Base-by-base conservation (phyloP, 2,113 vertebrate species). In the Poicephalus meyeri region DNA sequence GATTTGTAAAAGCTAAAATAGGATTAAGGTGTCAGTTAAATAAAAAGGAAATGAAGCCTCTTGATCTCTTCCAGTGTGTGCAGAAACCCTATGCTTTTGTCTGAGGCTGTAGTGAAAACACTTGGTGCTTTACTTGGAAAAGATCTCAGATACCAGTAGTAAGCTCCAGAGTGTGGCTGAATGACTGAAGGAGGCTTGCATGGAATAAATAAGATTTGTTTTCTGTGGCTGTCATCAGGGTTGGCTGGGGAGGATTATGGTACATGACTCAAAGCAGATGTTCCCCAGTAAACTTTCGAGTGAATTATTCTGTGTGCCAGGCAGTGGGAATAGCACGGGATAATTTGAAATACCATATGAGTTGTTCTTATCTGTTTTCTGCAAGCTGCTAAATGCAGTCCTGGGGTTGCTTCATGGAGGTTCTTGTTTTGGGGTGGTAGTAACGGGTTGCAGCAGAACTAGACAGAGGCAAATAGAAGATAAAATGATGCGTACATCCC, bases 241-340 rank as follows among this genome's bases (percentile, higher is more conserved):
- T 41, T 85, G 82, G 39, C 92, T 94, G 96, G 88, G 74, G 84
- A 60, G 90, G 92, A 89, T 96, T 96, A 80, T 25, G 2, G 1
- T 10, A 24, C 81, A 46, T 80, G 95, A 83, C 82, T 95, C 74
- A 66, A 91, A 91, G 89, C 96, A 97, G 95, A 95, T 95, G 95
- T 90, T 93, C 89, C 50, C 25, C 93, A 86, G 47, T 60, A 68
- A 90, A 93, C 76, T 90, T 89, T 39, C 0, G 13, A 88, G 85
- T 68, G 82, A 79, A 20, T 53, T 11, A 19, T 15, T 39, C 50
- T 29, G 53, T 10, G 33, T 77, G 74, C 71, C 88, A 26, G 33
- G 31, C 63, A 14, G 3, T 0, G 35, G 85, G 46, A 42, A 16
- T 11, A 47, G 89, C 55, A 12, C 0, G 7, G 61, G 58, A 7